Conservation (phyloP, 2,888 invertebrate species). For the Leptarthrus brevirostris region DNA sequence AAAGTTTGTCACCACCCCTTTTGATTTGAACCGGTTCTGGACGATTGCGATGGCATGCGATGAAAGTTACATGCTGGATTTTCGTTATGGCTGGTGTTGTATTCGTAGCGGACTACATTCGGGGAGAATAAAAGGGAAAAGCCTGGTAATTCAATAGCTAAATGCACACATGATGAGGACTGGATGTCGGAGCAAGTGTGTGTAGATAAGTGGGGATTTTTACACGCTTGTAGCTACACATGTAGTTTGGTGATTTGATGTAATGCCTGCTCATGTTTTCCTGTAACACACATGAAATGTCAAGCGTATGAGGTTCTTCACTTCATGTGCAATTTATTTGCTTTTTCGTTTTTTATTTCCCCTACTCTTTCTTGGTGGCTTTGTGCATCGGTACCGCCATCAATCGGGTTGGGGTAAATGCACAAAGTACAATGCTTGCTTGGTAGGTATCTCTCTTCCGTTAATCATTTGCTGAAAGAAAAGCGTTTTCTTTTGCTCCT, state of each 20-base stretch:
- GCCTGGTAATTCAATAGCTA: background rate
- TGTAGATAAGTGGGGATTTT: slow-evolving; percentile 51
- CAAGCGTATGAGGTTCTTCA: slow-evolving; percentile 39
- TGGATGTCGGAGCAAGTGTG: slow-evolving; percentile 54
- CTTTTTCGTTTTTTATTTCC: background rate
- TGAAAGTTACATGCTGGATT: background rate
- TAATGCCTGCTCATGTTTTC: slow-evolving; percentile 54
- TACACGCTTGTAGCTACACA: slow-evolving; percentile 58
- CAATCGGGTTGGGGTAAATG: background rate
- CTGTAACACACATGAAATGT: slow-evolving; percentile 49
- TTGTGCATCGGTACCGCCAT: background rate
- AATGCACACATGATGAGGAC: slow-evolving; percentile 53
- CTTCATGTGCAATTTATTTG: slow-evolving; percentile 23
- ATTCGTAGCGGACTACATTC: background rate
- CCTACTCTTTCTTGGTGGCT: background rate
- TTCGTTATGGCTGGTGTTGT: slow-evolving; percentile 17
- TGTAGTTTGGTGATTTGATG: slow-evolving; percentile 57
- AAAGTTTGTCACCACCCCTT: slow-evolving; percentile 49
- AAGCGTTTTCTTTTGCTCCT: too few species aligned
- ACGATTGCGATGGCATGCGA: slow-evolving; percentile 26
- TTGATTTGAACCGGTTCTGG: slow-evolving; percentile 39
- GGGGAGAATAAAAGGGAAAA: slow-evolving; percentile 11
- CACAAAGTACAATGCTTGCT: too few species aligned
- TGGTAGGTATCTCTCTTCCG: slow-evolving; percentile 15
- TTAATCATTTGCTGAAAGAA: slow-evolving; percentile 7